phyloP scores from a whole-genome alignment of 2,797 vertebrate genomes.

The Delichon dasypus region DNA sequence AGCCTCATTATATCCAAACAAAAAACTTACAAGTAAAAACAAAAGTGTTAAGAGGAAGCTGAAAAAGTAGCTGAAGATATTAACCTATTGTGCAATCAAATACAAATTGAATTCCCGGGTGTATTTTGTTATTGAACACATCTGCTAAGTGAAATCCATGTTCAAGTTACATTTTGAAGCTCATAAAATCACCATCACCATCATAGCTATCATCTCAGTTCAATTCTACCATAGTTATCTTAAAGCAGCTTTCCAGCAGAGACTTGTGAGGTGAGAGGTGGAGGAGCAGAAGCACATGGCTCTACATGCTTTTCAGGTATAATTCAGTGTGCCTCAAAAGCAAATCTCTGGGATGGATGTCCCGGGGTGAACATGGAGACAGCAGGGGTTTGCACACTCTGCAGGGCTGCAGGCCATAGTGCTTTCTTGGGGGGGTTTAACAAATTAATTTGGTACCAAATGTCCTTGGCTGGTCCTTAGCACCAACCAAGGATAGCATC shows the following conservation, averaged over 20 bases:
- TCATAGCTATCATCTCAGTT: neutral
- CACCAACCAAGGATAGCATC: neutral
- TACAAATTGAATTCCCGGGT: slow-evolving; percentile 1
- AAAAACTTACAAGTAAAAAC: slow-evolving; percentile 53
- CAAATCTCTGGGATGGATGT: neutral
- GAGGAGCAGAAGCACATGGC: neutral
- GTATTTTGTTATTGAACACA: neutral
- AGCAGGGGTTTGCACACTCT: neutral
- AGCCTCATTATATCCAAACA: slow-evolving; percentile 52
- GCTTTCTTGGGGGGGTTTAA: neutral
- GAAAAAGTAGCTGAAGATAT: slow-evolving; percentile 47
- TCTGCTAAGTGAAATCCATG: neutral
- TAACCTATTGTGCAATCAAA: slow-evolving; percentile 21
- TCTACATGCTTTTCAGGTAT: neutral
- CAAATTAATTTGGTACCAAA: too few relatives aligned
- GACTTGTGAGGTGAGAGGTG: neutral
- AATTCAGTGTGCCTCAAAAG: neutral
- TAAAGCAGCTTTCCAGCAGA: neutral
- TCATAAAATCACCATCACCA: neutral
- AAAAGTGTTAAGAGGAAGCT: slow-evolving; percentile 36
- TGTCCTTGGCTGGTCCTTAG: too few relatives aligned
- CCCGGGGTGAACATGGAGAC: neutral
- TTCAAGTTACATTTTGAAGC: neutral
- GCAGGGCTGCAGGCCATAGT: neutral
- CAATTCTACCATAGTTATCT: neutral